Base-by-base conservation (phyloP, 2,797 vertebrate genomes). In the Perodicticus potto region DNA sequence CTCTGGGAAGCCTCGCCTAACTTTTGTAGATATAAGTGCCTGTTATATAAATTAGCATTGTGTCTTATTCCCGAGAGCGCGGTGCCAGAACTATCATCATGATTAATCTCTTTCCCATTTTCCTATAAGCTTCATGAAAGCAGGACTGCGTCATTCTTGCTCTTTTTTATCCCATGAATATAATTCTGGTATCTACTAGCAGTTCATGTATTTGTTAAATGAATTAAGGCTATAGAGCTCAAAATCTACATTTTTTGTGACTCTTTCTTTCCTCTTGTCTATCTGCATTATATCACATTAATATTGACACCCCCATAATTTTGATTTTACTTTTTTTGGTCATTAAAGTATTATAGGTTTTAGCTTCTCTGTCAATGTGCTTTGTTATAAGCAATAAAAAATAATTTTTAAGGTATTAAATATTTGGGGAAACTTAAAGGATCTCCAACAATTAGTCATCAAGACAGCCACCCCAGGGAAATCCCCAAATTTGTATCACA, bases 321-420 rank as follows among this genome's bases (percentile, higher is more conserved):
- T 87, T 40, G 12, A 92, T 53, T 83, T 93, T 86, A 78, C 23
- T 78, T 76, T 57, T 59, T 16, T 94, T 83, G 55, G 22, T 91
- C 40, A 63, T 19, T 96, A 80, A 83, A 78, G 20, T 92, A 59
- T 57, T 34, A 77, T 32, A 5, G 13, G 29, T 59, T 95, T 85
- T 86, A 87, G 34, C 55, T 22, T 88, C 37, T 73, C 82, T 83
- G 25, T 92, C 19, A 74, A 45, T 78, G 23, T 57, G n/a, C 55
- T 94, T 65, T 69, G 40, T 86, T 94, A 83, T 12, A 91, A 76
- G 32, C 23, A 86, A 77, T 5, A 94, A 80, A 90, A 57, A 49
- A 49, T 77, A 87, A 81, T 91, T 83, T 37, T 88, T 61, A 92
- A 22, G 57, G 16, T 77, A 74, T 37, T 93, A 74, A 85, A 76